Percentiles rank a stretch among this genome's conserved stretches.
Evolutionary conservation across 2,888 invertebrate genomes (phyloP).

Genomic region (Venusia cambrica): DNA sequence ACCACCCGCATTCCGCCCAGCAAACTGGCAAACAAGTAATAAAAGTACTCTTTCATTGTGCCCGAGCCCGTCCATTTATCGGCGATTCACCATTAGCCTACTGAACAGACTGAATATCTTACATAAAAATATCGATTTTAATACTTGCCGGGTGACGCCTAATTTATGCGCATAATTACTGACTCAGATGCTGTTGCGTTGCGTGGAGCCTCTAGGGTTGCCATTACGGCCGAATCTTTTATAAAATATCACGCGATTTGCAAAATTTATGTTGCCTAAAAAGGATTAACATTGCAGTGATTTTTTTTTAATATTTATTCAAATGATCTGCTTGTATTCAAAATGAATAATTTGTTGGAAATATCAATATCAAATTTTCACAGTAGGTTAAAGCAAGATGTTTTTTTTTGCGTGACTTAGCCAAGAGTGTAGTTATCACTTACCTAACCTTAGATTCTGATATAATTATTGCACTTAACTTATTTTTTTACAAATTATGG

Average conservation of each 20-base stretch:
- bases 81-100: conserved; percentile 12
- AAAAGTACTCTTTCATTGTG: conserved; percentile 3
- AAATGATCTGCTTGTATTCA: too few relatives aligned
- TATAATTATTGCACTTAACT: too few relatives aligned
- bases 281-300: too few relatives aligned
- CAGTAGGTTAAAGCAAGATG: too few relatives aligned
- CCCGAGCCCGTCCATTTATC: conserved; percentile 1
- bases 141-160: conserved; percentile 32
- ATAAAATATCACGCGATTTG: conserved; percentile 17
- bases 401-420: too few relatives aligned
- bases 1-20: too few relatives aligned
- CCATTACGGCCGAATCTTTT: conserved; percentile 15
- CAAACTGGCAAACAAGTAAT: conserved; percentile 1
- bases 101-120: conserved; percentile 15
- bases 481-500: too few relatives aligned
- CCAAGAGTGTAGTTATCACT: too few relatives aligned
- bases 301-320: too few relatives aligned
- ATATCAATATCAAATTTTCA: too few relatives aligned
- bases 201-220: conserved; percentile 28
- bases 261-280: not conserved
- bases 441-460: too few relatives aligned
- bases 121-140: conserved; percentile 32
- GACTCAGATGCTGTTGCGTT: conserved; percentile 31
- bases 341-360: too few relatives aligned
- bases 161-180: conserved; percentile 54